phyloP scores from a whole-genome alignment of 2,113 vertebrate genomes.

The Vombatus ursinus region DNA sequence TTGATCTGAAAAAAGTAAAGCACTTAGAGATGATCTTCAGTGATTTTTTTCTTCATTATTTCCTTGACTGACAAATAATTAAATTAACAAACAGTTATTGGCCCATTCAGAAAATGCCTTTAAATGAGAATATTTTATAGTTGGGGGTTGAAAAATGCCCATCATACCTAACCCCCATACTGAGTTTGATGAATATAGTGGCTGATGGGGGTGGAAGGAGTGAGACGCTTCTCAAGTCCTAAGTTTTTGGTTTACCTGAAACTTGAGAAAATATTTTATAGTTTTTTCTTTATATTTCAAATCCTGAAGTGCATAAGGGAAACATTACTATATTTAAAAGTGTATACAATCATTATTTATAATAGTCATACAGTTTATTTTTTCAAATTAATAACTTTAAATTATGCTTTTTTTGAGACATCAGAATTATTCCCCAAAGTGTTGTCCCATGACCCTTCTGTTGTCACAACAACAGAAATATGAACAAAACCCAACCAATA shows the following conservation, averaged over 20 bases:
- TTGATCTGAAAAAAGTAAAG: neutral
- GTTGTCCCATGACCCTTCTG: neutral
- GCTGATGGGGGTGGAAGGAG: no score
- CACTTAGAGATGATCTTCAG: neutral
- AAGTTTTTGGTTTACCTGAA: no score
- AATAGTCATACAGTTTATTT: neutral
- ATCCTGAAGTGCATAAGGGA: neutral
- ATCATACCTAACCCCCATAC: no score
- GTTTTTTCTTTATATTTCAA: neutral
- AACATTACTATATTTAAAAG: neutral
- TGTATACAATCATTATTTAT: neutral
- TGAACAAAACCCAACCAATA: neutral
- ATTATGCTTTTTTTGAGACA: neutral
- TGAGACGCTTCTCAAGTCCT: no score
- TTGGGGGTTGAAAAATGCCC: no score
- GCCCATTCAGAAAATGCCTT: neutral
- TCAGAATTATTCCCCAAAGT: neutral
- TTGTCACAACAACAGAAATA: neutral
- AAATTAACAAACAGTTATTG: neutral
- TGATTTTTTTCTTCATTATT: conserved; percentile 1
- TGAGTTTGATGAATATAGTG: no score
- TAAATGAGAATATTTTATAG: neutral
- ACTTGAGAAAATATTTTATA: no score
- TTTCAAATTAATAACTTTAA: neutral
- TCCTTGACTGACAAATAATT: neutral